These are phyloP conservation scores for Drosophila dunni DNA, from an alignment of 1,140 invertebrate species.

Conservation along the genomic window DNA sequence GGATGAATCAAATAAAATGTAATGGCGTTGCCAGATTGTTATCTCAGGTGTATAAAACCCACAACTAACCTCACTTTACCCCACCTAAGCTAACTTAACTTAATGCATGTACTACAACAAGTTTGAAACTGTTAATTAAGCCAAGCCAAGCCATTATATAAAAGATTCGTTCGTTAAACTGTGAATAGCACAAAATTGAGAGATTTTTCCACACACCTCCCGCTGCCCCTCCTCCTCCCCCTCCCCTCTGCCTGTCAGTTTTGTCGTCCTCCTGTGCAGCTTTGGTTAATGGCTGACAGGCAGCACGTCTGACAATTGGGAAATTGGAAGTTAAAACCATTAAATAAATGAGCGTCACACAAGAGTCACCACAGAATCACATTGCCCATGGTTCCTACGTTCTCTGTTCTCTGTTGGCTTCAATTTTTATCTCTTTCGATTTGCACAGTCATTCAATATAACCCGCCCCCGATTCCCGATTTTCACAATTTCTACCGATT, in stretches of 20 bases:
- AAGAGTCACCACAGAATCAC: slow-evolving; percentile 53
- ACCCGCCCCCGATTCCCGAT: slow-evolving; percentile 40
- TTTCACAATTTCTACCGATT: not conserved
- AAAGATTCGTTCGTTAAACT: slow-evolving; percentile 24
- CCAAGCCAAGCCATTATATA: slow-evolving; percentile 15
- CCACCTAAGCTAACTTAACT: not conserved
- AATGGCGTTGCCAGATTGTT: slow-evolving; percentile 8
- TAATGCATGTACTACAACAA: slow-evolving; percentile 1
- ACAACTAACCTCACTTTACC: not conserved
- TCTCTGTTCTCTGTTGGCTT: slow-evolving; percentile 48
- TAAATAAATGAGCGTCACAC: slow-evolving; percentile 82
- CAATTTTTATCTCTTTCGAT: slow-evolving; percentile 78
- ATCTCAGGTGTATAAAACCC: not conserved
- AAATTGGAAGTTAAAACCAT: slow-evolving; percentile 83
- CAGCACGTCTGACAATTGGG: slow-evolving; percentile 79
- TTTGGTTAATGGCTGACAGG: slow-evolving; percentile 67
- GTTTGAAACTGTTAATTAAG: slow-evolving; percentile 37
- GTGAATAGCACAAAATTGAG: slow-evolving; percentile 18
- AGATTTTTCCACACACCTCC: slow-evolving; percentile 4
- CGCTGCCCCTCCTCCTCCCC: not conserved
- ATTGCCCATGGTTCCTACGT: slow-evolving; percentile 17
- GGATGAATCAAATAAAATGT: not conserved
- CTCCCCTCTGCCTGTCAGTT: slow-evolving; percentile 13
- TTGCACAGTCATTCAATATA: slow-evolving; percentile 73
- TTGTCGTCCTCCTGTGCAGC: slow-evolving; percentile 16